A percentile compares a stretch with the other conserved stretches of the same genome.
Conservation (phyloP, 37 sponge, comb jelly and placozoan genomes). For the Haliclona indistincta region DNA sequence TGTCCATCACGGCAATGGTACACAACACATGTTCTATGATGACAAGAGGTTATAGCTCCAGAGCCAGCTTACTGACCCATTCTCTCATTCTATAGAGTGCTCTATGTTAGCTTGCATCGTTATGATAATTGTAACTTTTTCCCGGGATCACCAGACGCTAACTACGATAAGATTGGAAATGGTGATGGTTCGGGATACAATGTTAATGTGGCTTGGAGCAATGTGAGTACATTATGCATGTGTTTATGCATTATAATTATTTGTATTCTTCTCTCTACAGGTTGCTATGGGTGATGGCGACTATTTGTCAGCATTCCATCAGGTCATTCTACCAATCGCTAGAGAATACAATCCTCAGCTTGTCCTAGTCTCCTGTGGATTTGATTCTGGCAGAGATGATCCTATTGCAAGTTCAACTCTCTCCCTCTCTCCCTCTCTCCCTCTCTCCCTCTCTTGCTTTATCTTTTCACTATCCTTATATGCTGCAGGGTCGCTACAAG, state of each 20-base stretch:
- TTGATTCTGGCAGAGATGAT: slow-evolving; percentile 90
- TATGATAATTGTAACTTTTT: slow-evolving; percentile 88
- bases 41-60: slow-evolving; percentile 56
- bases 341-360: slow-evolving; percentile 89
- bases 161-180: slow-evolving; percentile 50
- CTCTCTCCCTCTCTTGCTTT: slow-evolving; percentile 27
- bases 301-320: slow-evolving; percentile 82
- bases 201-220: slow-evolving; percentile 92
- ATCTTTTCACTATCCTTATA: no score
- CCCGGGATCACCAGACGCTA: slow-evolving; percentile 62
- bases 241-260: not conserved
- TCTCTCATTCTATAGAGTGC: slow-evolving; percentile 33
- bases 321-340: slow-evolving; percentile 85
- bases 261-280: slow-evolving; percentile 11
- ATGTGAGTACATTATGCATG: slow-evolving; percentile 3
- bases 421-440: slow-evolving; percentile 21
- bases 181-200: slow-evolving; percentile 80
- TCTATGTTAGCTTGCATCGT: slow-evolving; percentile 87
- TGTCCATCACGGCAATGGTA: slow-evolving; percentile 97
- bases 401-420: slow-evolving; percentile 61
- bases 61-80: not conserved
- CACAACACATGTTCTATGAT: slow-evolving; percentile 86
- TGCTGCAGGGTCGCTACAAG: slow-evolving; percentile 64
- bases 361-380: slow-evolving; percentile 87
- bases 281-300: slow-evolving; percentile 83